Percentiles rank a stretch among this genome's conserved stretches.
Evolutionary conservation across 2,113 vertebrate genomes (phyloP).

Genomic region (Eretmochelys imbricata): DNA sequence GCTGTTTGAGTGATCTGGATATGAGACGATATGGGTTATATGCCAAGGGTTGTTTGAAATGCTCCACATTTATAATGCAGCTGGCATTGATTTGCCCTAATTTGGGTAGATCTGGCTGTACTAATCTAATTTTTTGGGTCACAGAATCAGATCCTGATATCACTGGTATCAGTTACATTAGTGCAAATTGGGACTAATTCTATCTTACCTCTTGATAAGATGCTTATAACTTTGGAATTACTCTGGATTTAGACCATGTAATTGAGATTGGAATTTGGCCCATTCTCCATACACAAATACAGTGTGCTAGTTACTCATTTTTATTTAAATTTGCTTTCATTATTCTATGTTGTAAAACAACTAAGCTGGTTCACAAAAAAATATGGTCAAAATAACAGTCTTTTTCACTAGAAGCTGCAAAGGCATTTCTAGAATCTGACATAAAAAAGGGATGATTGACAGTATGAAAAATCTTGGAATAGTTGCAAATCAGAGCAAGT

Average conservation of each 20-base stretch:
- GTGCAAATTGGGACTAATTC: background rate
- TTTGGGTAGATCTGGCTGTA: background rate
- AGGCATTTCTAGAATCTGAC: background rate
- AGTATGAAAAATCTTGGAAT: background rate
- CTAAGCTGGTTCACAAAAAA: background rate
- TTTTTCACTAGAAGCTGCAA: conserved; percentile 3
- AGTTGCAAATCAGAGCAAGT: background rate
- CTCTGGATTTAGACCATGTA: background rate
- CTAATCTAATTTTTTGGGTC: background rate
- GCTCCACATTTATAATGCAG: background rate
- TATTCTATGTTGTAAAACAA: background rate
- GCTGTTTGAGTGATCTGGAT: background rate
- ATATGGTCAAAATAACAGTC: background rate
- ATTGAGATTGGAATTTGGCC: background rate
- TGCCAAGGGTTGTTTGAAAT: background rate
- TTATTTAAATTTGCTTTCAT: background rate
- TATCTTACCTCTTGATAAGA: background rate
- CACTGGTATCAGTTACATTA: background rate
- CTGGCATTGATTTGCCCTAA: background rate
- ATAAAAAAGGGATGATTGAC: conserved; percentile 40
- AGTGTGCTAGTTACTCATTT: background rate
- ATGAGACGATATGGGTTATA: background rate
- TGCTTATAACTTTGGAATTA: background rate
- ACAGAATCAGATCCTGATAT: background rate
- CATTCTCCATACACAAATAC: background rate